Evolutionary conservation across 23 tunicate species (phyloP), one percentile per base, ranked within the genome.

Genomic region (Trididemnum miniatum): DNA sequence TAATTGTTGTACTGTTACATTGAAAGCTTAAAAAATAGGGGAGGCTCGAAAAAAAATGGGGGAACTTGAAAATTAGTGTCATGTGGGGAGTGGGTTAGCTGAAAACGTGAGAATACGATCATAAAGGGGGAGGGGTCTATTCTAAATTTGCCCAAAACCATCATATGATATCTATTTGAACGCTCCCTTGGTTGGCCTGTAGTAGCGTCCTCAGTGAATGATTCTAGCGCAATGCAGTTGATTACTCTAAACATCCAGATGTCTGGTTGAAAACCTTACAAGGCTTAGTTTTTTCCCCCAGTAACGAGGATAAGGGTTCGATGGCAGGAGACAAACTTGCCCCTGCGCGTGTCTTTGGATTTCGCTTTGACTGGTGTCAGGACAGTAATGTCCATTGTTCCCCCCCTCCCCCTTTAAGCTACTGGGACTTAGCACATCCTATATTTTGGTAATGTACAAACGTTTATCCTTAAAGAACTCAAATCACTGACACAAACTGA

Each of bases 61-160:
- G 54, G 54, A 15, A 15, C 54, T 44, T 44, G 54, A 44, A 44
- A 44, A 44, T 44, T 44, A 44, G 54, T 44, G 54, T 44, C 54
- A 44, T 44, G 54, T 44, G 54, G 54, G 54, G 54, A 44, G 54
- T 9, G 54, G 54, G 54, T 44, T 44, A 44, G 54, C 54, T 44
- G 54, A 44, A 44, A 44, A 44, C 54, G 54, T 44, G 54, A 44
- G 54, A 44, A 44, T 44, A 44, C 54, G 12, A 44, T 44, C 54
- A 44, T 44, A 44, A 44, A 44, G 54, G 54, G 54, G 54, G 54
- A 44, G 54, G 54, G 54, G 54, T 44, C 54, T 44, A 44, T 44
- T 44, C 54, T 44, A 44, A 44, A 44, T 44, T 44, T 44, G 54
- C 54, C 54, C 54, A 44, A 44, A 44, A 44, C 54, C 54, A 44